Conservation (phyloP, 2,797 vertebrate genomes). For the Sebastes ruberrimus region DNA sequence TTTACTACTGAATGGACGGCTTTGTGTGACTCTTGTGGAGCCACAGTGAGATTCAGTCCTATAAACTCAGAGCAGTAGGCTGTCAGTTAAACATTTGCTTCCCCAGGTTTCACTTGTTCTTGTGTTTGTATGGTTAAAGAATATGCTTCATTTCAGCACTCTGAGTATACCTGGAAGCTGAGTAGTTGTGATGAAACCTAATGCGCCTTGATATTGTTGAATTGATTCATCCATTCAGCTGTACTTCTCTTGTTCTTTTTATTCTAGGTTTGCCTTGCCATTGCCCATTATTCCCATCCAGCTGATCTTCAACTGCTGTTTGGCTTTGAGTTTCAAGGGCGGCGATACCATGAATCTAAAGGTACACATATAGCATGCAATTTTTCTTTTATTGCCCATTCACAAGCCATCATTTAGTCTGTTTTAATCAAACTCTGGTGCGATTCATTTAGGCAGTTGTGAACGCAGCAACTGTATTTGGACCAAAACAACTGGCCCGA, state of each 20-base stretch:
- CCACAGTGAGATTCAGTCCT: constrained; percentile 46
- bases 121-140: constrained; percentile 18
- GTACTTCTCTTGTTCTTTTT: neutral
- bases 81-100: constrained; percentile 40
- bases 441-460: no score
- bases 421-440: no score
- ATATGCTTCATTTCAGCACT: constrained; percentile 1
- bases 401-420: no score
- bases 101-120: constrained; percentile 41
- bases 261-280: constrained; percentile 94
- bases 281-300: constrained; percentile 97
- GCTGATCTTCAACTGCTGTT: constrained; percentile 97
- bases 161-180: neutral
- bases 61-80: constrained; percentile 32
- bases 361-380: constrained; percentile 48
- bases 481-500: no score
- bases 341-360: constrained; percentile 87
- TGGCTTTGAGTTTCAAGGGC: constrained; percentile 95
- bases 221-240: neutral
- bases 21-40: constrained; percentile 68
- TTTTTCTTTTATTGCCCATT: neutral
- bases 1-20: constrained; percentile 70
- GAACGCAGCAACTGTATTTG: no score
- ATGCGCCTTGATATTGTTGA: neutral
- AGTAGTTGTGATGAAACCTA: neutral